Conservation (phyloP, 2,888 invertebrate genomes). For the Myopa tessellatipennis region DNA sequence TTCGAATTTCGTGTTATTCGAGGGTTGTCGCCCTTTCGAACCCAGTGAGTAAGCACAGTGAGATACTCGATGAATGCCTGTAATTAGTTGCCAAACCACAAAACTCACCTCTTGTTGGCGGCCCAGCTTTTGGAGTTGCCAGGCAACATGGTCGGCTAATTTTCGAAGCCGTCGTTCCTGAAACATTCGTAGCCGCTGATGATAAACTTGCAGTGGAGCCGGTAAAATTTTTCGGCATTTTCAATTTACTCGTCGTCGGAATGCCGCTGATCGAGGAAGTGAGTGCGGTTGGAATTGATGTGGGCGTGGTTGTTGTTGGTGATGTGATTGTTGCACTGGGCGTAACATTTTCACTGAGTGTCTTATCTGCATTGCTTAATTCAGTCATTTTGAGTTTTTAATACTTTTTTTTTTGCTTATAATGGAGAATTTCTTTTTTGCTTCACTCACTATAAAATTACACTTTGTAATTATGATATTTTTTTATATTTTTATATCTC, state of each 20-base stretch:
- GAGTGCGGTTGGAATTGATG: constrained; percentile 53
- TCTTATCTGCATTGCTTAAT: background rate
- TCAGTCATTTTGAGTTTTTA: constrained; percentile 54
- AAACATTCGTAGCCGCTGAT: background rate
- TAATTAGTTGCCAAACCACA: background rate
- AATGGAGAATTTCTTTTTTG: too few species aligned
- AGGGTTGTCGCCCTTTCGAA: too few species aligned
- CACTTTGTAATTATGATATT: too few species aligned
- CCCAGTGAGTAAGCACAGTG: too few species aligned
- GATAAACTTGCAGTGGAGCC: constrained; percentile 50
- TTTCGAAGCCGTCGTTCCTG: constrained; percentile 55
- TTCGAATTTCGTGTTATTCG: too few species aligned
- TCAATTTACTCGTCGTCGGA: constrained; percentile 54
- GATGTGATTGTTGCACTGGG: constrained; percentile 35
- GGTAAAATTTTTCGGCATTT: constrained; percentile 55
- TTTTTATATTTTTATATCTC: too few species aligned
- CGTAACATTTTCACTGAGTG: constrained; percentile 40
- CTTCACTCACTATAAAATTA: too few species aligned
- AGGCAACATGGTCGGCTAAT: constrained; percentile 61
- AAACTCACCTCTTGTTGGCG: constrained; percentile 62
- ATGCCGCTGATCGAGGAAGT: constrained; percentile 55
- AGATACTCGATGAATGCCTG: too few species aligned
- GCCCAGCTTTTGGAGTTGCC: constrained; percentile 61
- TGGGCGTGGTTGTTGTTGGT: constrained; percentile 32
- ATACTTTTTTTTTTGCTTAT: constrained; percentile 19